These are phyloP conservation scores for Zygothrica quintamaculata DNA, from an alignment of 2,888 invertebrate species.

Conservation along the genomic window DNA sequence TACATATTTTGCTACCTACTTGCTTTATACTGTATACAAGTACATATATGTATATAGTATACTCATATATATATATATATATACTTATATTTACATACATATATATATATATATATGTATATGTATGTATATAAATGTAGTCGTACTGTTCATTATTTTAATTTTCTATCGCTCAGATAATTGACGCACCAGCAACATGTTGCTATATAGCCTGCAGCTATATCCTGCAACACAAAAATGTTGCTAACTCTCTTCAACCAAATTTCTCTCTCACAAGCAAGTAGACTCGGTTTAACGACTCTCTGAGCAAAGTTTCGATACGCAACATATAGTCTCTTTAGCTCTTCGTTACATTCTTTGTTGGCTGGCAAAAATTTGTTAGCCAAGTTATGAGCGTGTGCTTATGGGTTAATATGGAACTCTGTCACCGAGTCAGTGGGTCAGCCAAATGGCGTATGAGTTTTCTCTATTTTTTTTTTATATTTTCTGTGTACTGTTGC, in stretches of 20 bases:
- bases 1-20: conserved; percentile 57
- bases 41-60: conserved; percentile 2
- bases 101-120: conserved; percentile 22
- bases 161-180: conserved; percentile 61
- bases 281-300: too few relatives aligned
- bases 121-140: conserved; percentile 18
- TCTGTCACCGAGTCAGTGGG: conserved; percentile 79
- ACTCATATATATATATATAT: conserved; percentile 6
- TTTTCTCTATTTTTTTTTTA: conserved; percentile 34
- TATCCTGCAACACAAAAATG: conserved; percentile 29
- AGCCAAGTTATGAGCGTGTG: conserved; percentile 34
- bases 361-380: conserved; percentile 24
- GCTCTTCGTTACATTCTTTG: neutral
- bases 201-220: conserved; percentile 25
- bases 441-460: conserved; percentile 42
- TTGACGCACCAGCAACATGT: conserved; percentile 63
- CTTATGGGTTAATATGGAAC: conserved; percentile 66
- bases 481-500: too few relatives aligned
- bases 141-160: conserved; percentile 68
- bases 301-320: too few relatives aligned
- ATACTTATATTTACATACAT: conserved; percentile 6
- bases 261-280: conserved; percentile 4
- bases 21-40: conserved; percentile 1
- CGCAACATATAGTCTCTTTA: too few relatives aligned
- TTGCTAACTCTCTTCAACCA: conserved; percentile 25